Evolutionary conservation across 2,113 vertebrate species (phyloP), one percentile per base, ranked within the genome.

Genomic region (Glaucomys volans): DNA sequence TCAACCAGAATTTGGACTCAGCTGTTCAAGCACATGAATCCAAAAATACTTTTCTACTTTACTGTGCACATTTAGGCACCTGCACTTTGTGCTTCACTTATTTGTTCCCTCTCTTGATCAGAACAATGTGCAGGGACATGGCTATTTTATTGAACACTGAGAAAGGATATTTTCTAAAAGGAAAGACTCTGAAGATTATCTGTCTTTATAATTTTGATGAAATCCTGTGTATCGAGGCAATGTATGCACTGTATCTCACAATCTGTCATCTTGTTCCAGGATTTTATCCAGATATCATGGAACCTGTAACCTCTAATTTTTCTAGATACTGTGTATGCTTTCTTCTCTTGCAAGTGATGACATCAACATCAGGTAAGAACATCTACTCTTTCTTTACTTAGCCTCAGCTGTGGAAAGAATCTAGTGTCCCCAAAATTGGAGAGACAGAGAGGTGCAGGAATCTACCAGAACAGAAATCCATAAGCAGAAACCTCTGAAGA

Each of bases 311-410:
- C 37, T 86, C 57, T 72, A 86, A 7, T 50, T 57, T 54, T 66
- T 67, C 11, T 72, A 62, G 52, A 32, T 90, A 17, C 6, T 86
- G 2, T 86, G 10, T 80, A 40, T n/a, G 30, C 12, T 42, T 91
- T 40, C 66, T 94, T 90, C 17, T 95, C 37, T 22, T 86, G 26
- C 54, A 87, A 35, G 37, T 59, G 67, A 75, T 80, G 57, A 67
- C 28, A 81, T 74, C 37, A 42, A 12, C 64, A 32, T 93, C 95
- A 81, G 91, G 87, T 94, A 66, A 67, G 74, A 86, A 54, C 24
- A 66, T 57, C 10, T 62, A 13, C 17, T 30, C 37, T 82, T 69
- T 84, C 54, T 62, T n/a, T 26, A 85, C 8, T 26, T 4, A 24
- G 71, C 50, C n/a, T 64, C 37, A 86, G 26, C 22, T 74, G n/a